Conservation (phyloP, 2,113 vertebrate species). For the Nansenia antarctica region DNA sequence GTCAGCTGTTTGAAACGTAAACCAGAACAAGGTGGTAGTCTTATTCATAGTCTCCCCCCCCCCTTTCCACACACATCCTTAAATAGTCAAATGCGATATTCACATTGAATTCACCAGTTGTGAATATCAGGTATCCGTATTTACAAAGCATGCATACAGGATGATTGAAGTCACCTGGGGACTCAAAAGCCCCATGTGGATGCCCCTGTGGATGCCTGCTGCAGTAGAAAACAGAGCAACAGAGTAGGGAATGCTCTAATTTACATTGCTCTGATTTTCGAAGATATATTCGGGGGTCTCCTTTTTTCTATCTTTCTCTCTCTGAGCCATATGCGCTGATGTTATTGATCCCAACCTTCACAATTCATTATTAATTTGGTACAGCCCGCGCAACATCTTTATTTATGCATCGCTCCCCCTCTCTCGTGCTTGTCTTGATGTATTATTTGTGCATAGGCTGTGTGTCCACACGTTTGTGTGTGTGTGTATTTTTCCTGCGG, state of each 20-base stretch:
- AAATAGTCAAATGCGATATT: background rate
- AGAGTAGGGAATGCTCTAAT: slow-evolving; percentile 33
- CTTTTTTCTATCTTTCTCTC: slow-evolving; percentile 9
- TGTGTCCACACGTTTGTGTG: slow-evolving; percentile 7
- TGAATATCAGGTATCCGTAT: slow-evolving; percentile 37
- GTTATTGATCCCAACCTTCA: slow-evolving; percentile 55
- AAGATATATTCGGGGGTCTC: slow-evolving; percentile 6
- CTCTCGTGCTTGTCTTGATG: slow-evolving; percentile 5
- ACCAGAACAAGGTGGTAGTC: no score
- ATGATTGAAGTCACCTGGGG: slow-evolving; percentile 46
- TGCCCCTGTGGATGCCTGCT: slow-evolving; percentile 20
- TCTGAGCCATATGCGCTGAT: slow-evolving; percentile 31
- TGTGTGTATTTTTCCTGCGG: slow-evolving; percentile 36
- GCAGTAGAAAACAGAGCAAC: slow-evolving; percentile 37
- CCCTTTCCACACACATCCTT: background rate
- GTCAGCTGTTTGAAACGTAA: no score
- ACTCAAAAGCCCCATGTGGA: slow-evolving; percentile 42
- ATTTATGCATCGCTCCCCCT: slow-evolving; percentile 41
- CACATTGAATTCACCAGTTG: background rate
- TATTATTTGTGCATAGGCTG: slow-evolving; percentile 45
- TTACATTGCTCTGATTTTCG: slow-evolving; percentile 22
- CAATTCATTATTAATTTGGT: slow-evolving; percentile 59
- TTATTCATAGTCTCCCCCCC: no score
- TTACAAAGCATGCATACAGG: slow-evolving; percentile 32
- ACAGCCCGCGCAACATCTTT: slow-evolving; percentile 43